Evolutionary conservation across 2,113 vertebrate genomes (phyloP).

Genomic region (Spheniscus mendiculus): DNA sequence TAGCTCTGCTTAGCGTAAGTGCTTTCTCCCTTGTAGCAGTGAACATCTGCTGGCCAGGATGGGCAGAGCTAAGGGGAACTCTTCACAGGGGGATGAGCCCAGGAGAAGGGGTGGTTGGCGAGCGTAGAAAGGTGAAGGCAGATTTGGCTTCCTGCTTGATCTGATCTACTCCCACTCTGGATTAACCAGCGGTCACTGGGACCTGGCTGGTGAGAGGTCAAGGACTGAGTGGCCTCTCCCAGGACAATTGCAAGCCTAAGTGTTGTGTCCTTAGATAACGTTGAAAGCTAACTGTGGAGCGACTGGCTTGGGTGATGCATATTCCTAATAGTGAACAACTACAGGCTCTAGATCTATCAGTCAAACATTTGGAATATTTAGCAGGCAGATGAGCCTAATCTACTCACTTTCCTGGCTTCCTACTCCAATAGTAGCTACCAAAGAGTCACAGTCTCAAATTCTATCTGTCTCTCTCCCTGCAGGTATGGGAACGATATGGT

Average conservation of each 20-base stretch:
- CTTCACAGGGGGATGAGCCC: background rate
- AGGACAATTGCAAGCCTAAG: background rate
- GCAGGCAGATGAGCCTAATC: background rate
- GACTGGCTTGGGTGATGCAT: rapidly evolving
- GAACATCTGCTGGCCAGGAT: background rate
- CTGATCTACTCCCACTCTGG: background rate
- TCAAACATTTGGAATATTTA: background rate
- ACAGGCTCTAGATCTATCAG: background rate
- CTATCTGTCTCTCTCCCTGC: background rate
- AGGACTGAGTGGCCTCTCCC: background rate
- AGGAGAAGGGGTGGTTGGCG: background rate
- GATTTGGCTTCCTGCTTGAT: background rate
- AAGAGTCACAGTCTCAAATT: background rate
- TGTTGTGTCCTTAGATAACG: background rate
- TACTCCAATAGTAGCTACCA: background rate
- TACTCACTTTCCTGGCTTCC: background rate
- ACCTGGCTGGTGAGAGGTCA: background rate
- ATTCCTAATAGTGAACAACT: background rate
- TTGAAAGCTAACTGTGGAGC: background rate
- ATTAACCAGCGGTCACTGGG: background rate
- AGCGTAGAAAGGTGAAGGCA: background rate
- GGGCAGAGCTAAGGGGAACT: background rate
- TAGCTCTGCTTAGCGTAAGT: background rate
- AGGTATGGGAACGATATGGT: slow-evolving; percentile 71
- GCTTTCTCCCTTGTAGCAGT: background rate